Conservation (phyloP, 1,140 invertebrate genomes). For the Palaemon carinicauda region DNA sequence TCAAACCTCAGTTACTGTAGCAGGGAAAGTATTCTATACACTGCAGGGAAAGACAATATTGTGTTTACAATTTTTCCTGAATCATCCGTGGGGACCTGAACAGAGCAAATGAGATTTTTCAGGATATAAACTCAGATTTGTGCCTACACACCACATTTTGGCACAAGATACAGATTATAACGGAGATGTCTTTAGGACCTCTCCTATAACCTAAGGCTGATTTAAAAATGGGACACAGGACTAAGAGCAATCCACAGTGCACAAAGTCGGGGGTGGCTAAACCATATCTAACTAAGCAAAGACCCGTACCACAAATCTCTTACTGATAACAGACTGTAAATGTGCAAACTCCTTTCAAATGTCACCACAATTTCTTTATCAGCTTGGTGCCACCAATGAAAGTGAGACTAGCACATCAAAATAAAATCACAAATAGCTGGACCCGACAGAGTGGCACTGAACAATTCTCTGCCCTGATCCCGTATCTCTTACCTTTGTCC, state of each 20-base stretch:
- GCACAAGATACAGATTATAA: constrained; percentile 42
- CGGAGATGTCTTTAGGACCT: not conserved
- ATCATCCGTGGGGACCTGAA: constrained; percentile 49
- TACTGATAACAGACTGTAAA: not conserved
- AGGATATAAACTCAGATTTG: constrained; percentile 22
- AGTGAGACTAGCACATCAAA: not conserved
- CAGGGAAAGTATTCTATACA: constrained; percentile 15
- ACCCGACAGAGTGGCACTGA: not conserved
- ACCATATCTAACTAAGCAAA: constrained; percentile 40
- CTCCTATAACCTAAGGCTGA: constrained; percentile 36
- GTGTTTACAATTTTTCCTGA: constrained; percentile 51
- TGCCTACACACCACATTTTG: constrained; percentile 55
- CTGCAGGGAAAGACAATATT: constrained; percentile 26
- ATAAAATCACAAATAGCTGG: constrained; percentile 14
- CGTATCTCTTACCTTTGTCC: constrained; percentile 20
- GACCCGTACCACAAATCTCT: constrained; percentile 39
- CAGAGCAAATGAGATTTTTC: constrained; percentile 21
- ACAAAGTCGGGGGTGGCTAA: constrained; percentile 16
- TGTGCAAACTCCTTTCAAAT: not conserved
- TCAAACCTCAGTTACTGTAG: constrained; percentile 1
- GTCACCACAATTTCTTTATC: too few species aligned
- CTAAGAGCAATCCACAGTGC: constrained; percentile 7
- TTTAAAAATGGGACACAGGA: constrained; percentile 25
- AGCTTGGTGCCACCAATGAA: too few species aligned
- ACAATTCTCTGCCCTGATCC: constrained; percentile 7